Evolutionary conservation across 2,888 invertebrate species (phyloP).

Genomic region (Dasysyrphus albostriatus): DNA sequence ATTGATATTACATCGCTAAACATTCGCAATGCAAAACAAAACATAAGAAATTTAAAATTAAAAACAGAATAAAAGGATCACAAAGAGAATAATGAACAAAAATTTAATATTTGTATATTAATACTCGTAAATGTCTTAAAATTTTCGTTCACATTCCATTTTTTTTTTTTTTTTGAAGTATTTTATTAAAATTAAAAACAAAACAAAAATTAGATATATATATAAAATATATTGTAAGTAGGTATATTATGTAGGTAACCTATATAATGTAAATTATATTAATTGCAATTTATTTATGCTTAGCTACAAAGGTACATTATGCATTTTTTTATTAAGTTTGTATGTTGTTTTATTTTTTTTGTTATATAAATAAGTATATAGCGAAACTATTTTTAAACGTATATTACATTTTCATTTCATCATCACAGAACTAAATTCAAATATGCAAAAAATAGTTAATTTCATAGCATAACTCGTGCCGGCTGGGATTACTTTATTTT

Average conservation of each 20-base stretch:
- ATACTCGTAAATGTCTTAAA: too few species aligned
- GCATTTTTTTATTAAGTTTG: slow-evolving; percentile 42
- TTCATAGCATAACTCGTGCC: slow-evolving; percentile 84
- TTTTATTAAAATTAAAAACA: slow-evolving; percentile 21
- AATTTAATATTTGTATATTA: slow-evolving; percentile 7
- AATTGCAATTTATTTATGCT: slow-evolving; percentile 29
- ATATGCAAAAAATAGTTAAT: slow-evolving; percentile 76
- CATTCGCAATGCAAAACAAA: slow-evolving; percentile 61
- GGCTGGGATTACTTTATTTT: slow-evolving; percentile 83
- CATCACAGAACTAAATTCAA: slow-evolving; percentile 65
- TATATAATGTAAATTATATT: slow-evolving; percentile 27
- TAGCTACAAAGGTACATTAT: slow-evolving; percentile 57
- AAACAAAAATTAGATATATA: neutral
- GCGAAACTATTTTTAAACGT: slow-evolving; percentile 64
- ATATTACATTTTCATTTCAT: slow-evolving; percentile 72
- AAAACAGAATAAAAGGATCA: neutral
- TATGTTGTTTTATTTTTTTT: slow-evolving; percentile 5
- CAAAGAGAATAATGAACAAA: slow-evolving; percentile 11
- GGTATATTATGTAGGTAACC: neutral
- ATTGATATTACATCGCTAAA: slow-evolving; percentile 28
- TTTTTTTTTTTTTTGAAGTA: slow-evolving; percentile 15
- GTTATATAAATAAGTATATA: slow-evolving; percentile 2
- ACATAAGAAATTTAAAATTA: neutral
- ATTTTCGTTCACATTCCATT: slow-evolving; percentile 58
- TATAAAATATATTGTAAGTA: slow-evolving; percentile 41